Base-by-base conservation (phyloP, 2,888 invertebrate genomes). In the Lapara coniferarum region DNA sequence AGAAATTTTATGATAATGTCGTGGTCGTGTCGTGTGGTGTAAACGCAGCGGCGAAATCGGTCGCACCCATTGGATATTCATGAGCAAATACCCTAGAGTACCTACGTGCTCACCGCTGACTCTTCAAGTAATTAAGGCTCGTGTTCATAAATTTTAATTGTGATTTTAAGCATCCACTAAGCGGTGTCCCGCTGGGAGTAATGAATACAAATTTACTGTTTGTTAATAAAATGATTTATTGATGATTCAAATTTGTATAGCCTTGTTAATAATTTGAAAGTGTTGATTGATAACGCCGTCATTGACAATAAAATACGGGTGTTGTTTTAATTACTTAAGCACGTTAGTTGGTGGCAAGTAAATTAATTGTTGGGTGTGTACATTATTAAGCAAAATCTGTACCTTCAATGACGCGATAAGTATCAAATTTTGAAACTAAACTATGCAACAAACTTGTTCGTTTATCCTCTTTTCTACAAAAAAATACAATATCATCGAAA, bases 1-100 rank as follows among this genome's bases (percentile, higher is more conserved):
- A 44, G 37, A 44, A 44, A 8, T 8, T 16, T 63, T 7, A 46
- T 16, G 2, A 49, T 7, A 63, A 63, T 13, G 63, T 63, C 49
- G 13, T 46, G 19, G 46, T 12, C 49, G 49, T 49, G 10, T 67
- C 76, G 74, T 70, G 4, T 4, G 49, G 8, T 70, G 68, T 74
- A 75, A 78, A 73, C 12, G 51, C n/a, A 46, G 46, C 2, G 13
- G 56, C n/a, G 44, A 46, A 74, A 81, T 79, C 77, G 79, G 80
- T 77, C 76, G 70, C 72, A 74, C 74, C 70, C 73, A 78, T 78
- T 78, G 76, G 78, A 73, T 82, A 85, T 84, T 85, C 83, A 85
- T 83, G 82, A 80, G 79, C 71, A 69, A 74, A 77, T 79, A 76
- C 78, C 70, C 73, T 19, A 53, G 52, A 52, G 59, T 70, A 59